These are phyloP conservation scores for Corythaeola cristata DNA, from an alignment of 2,113 vertebrate genomes.

Conservation along the genomic window DNA sequence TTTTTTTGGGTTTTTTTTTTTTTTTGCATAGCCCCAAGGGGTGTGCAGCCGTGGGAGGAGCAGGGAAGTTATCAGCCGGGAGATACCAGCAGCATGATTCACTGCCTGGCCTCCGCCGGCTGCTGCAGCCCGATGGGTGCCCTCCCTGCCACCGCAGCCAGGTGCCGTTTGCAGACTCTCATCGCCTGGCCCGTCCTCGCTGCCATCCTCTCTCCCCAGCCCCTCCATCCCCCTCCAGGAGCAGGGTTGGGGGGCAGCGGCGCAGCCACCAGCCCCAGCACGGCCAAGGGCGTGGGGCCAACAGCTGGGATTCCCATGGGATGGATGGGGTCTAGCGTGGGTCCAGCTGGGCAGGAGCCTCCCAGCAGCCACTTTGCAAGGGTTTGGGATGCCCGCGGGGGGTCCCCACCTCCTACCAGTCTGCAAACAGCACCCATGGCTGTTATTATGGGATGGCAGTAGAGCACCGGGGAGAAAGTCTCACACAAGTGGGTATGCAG, in stretches of 20 bases:
- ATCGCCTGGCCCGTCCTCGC: rapidly evolving
- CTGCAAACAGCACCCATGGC: background rate
- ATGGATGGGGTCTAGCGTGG: background rate
- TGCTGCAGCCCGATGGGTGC: background rate
- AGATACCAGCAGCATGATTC: slow-evolving; percentile 64
- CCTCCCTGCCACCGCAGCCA: background rate
- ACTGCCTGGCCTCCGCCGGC: background rate
- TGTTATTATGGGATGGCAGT: background rate
- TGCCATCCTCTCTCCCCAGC: background rate
- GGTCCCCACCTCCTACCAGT: background rate
- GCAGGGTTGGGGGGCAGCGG: rapidly evolving
- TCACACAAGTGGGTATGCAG: background rate
- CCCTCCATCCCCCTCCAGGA: background rate
- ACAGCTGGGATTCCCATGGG: background rate
- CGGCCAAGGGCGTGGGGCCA: rapidly evolving
- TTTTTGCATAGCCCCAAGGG: slow-evolving; percentile 14
- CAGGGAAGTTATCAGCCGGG: slow-evolving; percentile 35
- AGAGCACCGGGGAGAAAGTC: background rate
- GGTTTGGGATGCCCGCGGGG: rapidly evolving
- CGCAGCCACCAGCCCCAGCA: background rate
- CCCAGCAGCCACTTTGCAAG: background rate
- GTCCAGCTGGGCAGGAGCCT: background rate
- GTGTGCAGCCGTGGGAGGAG: slow-evolving; percentile 22
- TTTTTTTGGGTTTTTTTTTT: background rate
- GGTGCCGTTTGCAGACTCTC: background rate